Evolutionary conservation across 2,113 vertebrate genomes (phyloP).

Genomic region (Synchiropus splendidus): DNA sequence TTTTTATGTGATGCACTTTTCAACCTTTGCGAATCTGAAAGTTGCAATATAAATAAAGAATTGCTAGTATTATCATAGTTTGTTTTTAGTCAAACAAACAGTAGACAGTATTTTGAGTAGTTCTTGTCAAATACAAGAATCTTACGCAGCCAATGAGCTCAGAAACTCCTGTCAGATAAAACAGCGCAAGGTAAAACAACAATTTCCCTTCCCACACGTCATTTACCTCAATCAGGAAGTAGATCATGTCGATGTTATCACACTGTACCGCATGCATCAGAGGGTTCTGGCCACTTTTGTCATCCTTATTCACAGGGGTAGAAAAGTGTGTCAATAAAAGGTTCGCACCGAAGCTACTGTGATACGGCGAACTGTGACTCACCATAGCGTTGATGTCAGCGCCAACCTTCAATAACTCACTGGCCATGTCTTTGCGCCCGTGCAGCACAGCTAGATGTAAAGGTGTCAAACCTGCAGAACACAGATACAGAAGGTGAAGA

Average conservation of each 20-base stretch:
- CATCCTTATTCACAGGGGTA: conserved; percentile 62
- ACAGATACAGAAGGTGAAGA: not conserved
- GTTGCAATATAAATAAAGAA: no score
- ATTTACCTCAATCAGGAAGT: conserved; percentile 77
- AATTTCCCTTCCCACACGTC: conserved; percentile 4
- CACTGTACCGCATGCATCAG: conserved; percentile 81
- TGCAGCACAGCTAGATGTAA: conserved; percentile 76
- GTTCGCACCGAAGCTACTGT: no score
- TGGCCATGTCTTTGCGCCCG: conserved; percentile 53
- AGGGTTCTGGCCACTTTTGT: conserved; percentile 81
- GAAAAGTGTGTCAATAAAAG: no score
- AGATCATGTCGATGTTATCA: conserved; percentile 71
- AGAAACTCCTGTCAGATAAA: no score
- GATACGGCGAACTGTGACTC: conserved; percentile 31
- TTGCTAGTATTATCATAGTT: no score
- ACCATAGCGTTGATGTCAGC: conserved; percentile 81
- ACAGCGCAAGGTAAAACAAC: no score
- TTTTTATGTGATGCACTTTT: no score
- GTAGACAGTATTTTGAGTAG: no score
- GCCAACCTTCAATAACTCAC: conserved; percentile 67
- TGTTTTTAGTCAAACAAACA: no score
- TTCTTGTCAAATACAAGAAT: no score
- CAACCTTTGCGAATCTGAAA: no score
- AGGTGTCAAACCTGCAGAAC: conserved; percentile 70
- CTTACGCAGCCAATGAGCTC: no score